phyloP scores from a whole-genome alignment of 1,140 invertebrate genomes.

The Matsumurasca onukii region DNA sequence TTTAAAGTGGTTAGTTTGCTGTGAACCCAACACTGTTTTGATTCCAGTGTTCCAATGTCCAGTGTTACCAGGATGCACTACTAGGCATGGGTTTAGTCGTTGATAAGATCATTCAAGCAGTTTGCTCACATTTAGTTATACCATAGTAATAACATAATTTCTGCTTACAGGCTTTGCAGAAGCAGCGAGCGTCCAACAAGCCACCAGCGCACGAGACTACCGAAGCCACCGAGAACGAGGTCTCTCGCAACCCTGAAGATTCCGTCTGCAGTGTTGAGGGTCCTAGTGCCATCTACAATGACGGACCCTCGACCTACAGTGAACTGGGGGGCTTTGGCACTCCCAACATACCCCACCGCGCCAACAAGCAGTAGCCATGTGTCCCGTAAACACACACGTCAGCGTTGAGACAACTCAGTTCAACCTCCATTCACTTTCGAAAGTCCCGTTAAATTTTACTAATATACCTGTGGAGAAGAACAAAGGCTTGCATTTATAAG shows the following conservation, averaged over 20 bases:
- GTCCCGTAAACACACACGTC: neutral
- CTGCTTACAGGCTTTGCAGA: constrained; percentile 63
- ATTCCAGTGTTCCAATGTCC: no score
- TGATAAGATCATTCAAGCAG: no score
- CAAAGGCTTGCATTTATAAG: neutral
- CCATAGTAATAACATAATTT: no score
- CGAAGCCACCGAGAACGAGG: constrained; percentile 61
- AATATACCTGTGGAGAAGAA: neutral
- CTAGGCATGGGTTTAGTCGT: no score
- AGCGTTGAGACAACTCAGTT: neutral
- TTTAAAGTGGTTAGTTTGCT: no score
- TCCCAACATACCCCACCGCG: constrained; percentile 34
- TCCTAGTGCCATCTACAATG: constrained; percentile 56
- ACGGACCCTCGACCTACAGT: constrained; percentile 50
- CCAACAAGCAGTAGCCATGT: constrained; percentile 28
- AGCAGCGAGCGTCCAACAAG: constrained; percentile 54
- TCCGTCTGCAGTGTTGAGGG: constrained; percentile 75
- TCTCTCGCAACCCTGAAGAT: constrained; percentile 62
- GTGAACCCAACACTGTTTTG: no score
- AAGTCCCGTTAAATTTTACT: neutral
- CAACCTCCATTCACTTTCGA: neutral
- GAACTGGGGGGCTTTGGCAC: constrained; percentile 42
- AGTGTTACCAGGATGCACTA: no score
- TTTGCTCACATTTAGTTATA: no score
- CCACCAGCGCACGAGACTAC: constrained; percentile 40